Base-by-base conservation (phyloP, 2,888 invertebrate species). In the Parnassius orleans region DNA sequence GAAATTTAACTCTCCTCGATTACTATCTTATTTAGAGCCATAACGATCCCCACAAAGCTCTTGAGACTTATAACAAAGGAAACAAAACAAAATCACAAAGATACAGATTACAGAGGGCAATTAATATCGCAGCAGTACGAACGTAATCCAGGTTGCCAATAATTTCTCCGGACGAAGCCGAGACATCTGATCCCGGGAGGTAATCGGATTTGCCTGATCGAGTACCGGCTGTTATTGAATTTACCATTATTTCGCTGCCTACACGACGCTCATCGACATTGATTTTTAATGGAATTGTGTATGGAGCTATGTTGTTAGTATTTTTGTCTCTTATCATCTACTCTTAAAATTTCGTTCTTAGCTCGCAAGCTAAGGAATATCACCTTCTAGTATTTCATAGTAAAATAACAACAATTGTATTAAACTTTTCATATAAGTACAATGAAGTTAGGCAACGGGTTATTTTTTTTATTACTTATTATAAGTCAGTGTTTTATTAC, bases 121-220 rank as follows among this genome's bases (percentile, higher is more conserved):
- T 87, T 87, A 88, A 85, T 87, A 84, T 78, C 71, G 76, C 72
- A 52, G 77, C 61, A 66, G 58, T 14, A 14, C 48, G 48, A 7
- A 50, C 61, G 72, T 86, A 83, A 87, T 83, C 85, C 80, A 78
- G 83, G 80, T 80, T 78, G 81, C 72, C 75, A 83, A 80, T 84
- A 86, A 84, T 86, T 81, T 83, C 75, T 52, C 71, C 72, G 80
- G 71, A 72, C 72, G 67, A 68, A 66, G 70, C 67, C 79, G 78
- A 81, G 88, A 86, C 87, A 89, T 89, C 88, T 88, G 90, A 90
- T 90, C 87, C 83, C 79, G 67, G 67, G 73, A 62, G 68, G 76
- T 90, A 90, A 90, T 90, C 90, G 79, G 90, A 90, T 90, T 90
- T 83, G 78, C 69, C 83, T 85, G 87, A 88, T 90, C 88, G 89